Evolutionary conservation across 2,113 vertebrate species (phyloP), one percentile per base, ranked within the genome.

Genomic region (Eolophus roseicapilla): DNA sequence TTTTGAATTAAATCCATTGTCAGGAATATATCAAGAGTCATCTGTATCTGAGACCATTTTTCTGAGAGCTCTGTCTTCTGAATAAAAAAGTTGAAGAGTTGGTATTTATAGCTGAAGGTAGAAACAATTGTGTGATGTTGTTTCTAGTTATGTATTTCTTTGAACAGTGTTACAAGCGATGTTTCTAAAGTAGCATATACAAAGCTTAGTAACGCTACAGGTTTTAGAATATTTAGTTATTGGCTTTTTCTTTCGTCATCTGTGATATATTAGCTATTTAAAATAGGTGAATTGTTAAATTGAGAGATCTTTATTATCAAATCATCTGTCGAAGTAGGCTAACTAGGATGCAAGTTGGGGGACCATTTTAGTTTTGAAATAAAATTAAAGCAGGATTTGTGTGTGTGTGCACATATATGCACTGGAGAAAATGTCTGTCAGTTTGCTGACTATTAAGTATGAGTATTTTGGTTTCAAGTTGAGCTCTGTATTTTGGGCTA

Each of bases 321-420:
- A 33, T 86, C 1, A 23, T 63, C 55, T 82, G 2, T 75, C 17
- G 11, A 12, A 55, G 47, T 79, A 86, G 35, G 17, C 29, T 73
- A 47, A 35, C 33, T 17, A 55, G 35, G 20, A 20, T 80, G 27
- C 20, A 55, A 20, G 11, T 33, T 62, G n/a, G 3, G 18, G 39
- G 17, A 62, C 44, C 5, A 12, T 53, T 62, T 60, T 23, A 57
- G 19, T 86, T 88, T 24, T 65, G 33, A 73, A 52, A 68, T 70
- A 65, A 39, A 84, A 39, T 27, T 17, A 55, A 41, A 21, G 27
- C 9, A 35, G 21, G 7, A 24, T 69, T 79, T 60, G 10, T 46
- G 13, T 49, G 2, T 37, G 4, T 77, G 27, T 13, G 9, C 21
- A 13, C 3, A 4, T 3, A 2, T 2, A 0, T 69, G 62, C 16